Conservation (phyloP, 2,797 vertebrate species). For the Gouania willdenowi region DNA sequence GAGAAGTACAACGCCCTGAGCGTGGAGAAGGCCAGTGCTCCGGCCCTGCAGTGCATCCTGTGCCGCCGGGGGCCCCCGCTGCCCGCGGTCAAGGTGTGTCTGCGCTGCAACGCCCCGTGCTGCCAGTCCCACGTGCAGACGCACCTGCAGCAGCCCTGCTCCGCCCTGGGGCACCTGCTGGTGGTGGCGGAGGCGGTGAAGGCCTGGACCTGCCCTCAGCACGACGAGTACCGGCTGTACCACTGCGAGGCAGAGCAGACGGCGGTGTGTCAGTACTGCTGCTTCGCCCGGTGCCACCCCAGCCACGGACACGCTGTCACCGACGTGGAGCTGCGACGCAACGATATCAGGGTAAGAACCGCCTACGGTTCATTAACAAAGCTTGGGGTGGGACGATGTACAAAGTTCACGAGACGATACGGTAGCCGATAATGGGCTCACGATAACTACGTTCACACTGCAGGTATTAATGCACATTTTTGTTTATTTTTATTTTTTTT, state of each 20-base stretch:
- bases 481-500: too few species aligned
- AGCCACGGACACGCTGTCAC: conserved; percentile 96
- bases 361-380: too few species aligned
- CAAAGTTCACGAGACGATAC: too few species aligned
- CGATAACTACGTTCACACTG: too few species aligned
- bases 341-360: conserved; percentile 91
- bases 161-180: conserved; percentile 93
- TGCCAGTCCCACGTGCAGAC: conserved; percentile 98
- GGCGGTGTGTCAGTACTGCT: conserved; percentile 98
- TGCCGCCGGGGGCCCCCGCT: conserved; percentile 95
- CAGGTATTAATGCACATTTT: too few species aligned
- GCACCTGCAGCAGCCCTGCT: conserved; percentile 98
- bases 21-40: conserved; percentile 63
- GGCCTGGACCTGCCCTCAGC: conserved; percentile 98
- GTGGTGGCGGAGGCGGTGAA: conserved; percentile 95
- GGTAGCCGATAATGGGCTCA: too few species aligned
- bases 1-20: conserved; percentile 94
- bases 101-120: conserved; percentile 96
- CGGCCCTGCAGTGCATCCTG: conserved; percentile 90
- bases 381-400: too few species aligned
- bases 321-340: conserved; percentile 95
- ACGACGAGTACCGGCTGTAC: conserved; percentile 96
- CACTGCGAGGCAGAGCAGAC: conserved; percentile 99
- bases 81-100: conserved; percentile 94
- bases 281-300: conserved; percentile 93